Base-by-base conservation (phyloP, 1,140 invertebrate species). In the Onthophagus taurus region DNA sequence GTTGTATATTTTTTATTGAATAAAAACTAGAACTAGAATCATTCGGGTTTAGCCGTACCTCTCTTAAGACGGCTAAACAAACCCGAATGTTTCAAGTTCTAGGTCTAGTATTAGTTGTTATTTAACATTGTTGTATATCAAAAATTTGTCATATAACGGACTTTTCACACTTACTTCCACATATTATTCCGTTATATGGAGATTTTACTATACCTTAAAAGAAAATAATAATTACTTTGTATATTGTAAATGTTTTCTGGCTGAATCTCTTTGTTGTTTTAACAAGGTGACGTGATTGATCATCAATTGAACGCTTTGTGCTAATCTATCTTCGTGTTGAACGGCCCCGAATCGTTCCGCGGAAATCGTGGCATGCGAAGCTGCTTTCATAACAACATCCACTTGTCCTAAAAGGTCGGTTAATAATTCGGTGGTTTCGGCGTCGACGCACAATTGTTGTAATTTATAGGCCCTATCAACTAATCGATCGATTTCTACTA, bases 281-380 rank as follows among this genome's bases (percentile, higher is more conserved):
- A 65, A 42, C 3, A 49, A 33, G 31, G 58, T 52, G 14, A 65
- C 59, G 33, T 65, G 55, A 30, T 45, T 59, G 4, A 65, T 53
- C 61, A 65, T 65, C 38, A 64, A 45, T 17, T 56, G 47, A 0
- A 59, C 59, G 1, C 60, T 53, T 33, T 64, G 56, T 2, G 59
- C 47, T 16, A 65, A 42, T 18, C 59, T 33, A 16, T 57, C 49
- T 47, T 65, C 63, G n/a, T 64, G 59, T 36, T 65, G 61, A 5
- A 65, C 61, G 7, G 61, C 59, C 12, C 63, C 63, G 44, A 53
- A 65, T 17, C 58, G 29, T 52, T 65, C 61, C 0, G 60, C 55
- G 4, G 63, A 51, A 29, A 56, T 58, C 1, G 55, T 43, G 2
- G 57, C 58, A 19, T 56, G 48, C 2, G 53, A 50, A 2, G 53